Evolutionary conservation across 2,888 invertebrate genomes (phyloP), one percentile per base, ranked within the genome.

Genomic region (Brachypalpus laphriformis): DNA sequence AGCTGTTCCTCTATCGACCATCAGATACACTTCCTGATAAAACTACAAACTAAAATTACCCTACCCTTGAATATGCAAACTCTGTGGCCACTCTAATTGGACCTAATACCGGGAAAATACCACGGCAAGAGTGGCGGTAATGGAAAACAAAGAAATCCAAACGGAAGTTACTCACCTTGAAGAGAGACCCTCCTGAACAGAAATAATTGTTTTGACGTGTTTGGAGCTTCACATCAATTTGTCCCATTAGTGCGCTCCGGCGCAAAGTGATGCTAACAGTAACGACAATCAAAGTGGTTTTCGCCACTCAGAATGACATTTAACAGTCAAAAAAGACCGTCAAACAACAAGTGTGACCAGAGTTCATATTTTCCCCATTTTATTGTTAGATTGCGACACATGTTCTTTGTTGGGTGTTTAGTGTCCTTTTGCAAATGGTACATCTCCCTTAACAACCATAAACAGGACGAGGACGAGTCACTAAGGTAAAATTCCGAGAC

Each of bases 401-500:
- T 66, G 65, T 72, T 31, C 49, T 31, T 28, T 45, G 20, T 22
- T n/a, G 42, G 9, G 37, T 45, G 14, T n/a, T 9, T 9, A n/a
- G 18, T 57, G 42, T 54, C n/a, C 65, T 77, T 70, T 54, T 51
- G 47, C 56, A 14, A 65, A 65, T 59, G 20, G 51, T 61, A 66
- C 65, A 61, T 71, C 65, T 59, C 54, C 75, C 59, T 59, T 59
- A 65, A 47, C 22, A 59, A 18, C 57, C 51, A 56, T 56, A 40
- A 65, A 51, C 51, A 68, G 56, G 63, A 82, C 88, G 88, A 68
- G 56, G 63, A 82, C 88, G 88, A 88, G 88, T 89, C 89, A 88
- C 89, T 31, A 80, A 87, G 89, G 89, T 88, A 80, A 88, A 89
- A 90, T 89, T 89, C 88, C 89, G 75, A 88, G 87, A 88, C 89